Percentiles rank a stretch among this genome's conserved stretches.
Evolutionary conservation across 2,888 invertebrate genomes (phyloP).

Genomic region (Drepanosiphum platanoidis): DNA sequence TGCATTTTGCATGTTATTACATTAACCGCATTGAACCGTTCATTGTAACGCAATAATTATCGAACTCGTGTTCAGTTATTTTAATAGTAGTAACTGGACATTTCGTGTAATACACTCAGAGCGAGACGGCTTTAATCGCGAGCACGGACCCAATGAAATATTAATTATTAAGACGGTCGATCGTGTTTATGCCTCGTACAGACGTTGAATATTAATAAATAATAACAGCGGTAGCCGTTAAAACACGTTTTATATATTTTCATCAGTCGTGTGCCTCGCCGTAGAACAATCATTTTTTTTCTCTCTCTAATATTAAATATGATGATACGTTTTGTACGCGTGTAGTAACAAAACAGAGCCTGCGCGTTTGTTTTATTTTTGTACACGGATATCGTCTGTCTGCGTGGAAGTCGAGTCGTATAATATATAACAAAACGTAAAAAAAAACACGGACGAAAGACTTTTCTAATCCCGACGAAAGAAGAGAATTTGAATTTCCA

Average conservation of each 20-base stretch:
- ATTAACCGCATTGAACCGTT: neutral
- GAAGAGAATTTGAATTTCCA: no score
- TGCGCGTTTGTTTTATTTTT: no score
- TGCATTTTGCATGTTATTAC: no score
- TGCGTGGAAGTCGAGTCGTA: no score
- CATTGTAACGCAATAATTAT: neutral
- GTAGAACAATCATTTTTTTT: neutral
- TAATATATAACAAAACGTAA: no score
- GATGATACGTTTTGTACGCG: no score
- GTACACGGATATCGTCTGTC: no score
- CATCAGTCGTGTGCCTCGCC: neutral
- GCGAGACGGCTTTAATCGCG: neutral
- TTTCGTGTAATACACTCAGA: neutral
- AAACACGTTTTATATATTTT: neutral
- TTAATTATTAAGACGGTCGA: neutral
- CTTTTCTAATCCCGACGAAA: no score
- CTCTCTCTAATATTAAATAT: neutral
- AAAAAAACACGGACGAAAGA: no score
- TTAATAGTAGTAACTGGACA: neutral
- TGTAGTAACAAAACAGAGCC: no score
- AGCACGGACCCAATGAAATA: neutral
- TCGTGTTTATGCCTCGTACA: neutral
- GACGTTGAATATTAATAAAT: neutral
- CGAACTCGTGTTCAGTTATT: no score
- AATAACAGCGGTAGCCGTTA: neutral